Evolutionary conservation across 2,113 vertebrate genomes (phyloP).

Genomic region (Oryzias curvinotus): DNA sequence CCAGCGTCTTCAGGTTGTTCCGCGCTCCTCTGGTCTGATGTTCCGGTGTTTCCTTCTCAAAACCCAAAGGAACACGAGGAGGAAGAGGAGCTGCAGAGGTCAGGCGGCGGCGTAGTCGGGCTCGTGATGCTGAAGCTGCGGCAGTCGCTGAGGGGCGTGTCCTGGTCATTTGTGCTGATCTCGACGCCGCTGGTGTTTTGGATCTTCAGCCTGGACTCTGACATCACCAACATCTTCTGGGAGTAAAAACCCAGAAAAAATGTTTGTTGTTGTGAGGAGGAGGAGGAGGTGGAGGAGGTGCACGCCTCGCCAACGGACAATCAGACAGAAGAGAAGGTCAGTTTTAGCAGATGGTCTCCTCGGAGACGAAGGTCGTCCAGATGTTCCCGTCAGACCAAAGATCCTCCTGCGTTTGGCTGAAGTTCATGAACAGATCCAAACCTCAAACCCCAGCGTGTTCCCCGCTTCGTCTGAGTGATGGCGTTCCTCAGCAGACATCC

Average conservation of each 20-base stretch:
- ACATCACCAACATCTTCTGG: conserved; percentile 83
- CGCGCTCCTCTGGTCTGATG: neutral
- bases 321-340: conserved; percentile 7
- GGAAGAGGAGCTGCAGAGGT: conserved; percentile 48
- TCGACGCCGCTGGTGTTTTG: conserved; percentile 73
- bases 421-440: too few species aligned
- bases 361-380: conserved; percentile 7
- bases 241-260: conserved; percentile 48
- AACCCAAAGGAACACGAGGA: conserved; percentile 62
- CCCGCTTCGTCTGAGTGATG: too few species aligned
- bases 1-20: neutral
- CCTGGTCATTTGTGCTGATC: conserved; percentile 78
- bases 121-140: conserved; percentile 16
- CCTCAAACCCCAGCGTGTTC: too few species aligned
- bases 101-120: neutral
- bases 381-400: neutral
- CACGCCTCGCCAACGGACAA: conserved; percentile 33
- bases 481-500: too few species aligned
- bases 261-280: conserved; percentile 3
- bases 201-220: conserved; percentile 83
- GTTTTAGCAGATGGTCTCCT: conserved; percentile 2
- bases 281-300: neutral
- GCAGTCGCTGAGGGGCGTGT: conserved; percentile 66
- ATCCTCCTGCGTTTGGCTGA: too few species aligned
- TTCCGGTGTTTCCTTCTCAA: neutral